phyloP scores from a whole-genome alignment of 30 jellyfish, hydroid and myxozoan genomes.

The Turritopsis dohrnii region DNA sequence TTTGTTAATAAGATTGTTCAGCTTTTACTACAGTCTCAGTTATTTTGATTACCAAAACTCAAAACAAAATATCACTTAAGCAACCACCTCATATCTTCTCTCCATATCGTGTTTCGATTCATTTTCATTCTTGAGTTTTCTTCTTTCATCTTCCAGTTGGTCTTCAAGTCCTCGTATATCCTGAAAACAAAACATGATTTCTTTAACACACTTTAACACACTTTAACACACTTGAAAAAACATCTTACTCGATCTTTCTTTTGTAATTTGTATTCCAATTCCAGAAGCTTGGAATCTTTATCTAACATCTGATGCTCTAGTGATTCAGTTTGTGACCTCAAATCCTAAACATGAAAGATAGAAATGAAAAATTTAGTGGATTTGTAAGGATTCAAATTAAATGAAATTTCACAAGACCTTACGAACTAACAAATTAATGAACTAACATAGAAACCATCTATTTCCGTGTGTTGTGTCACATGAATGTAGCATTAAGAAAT shows the following conservation, averaged over 20 bases:
- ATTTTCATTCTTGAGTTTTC: constrained; percentile 25
- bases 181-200: constrained; percentile 3
- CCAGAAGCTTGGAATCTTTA: constrained; percentile 66
- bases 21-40: no score
- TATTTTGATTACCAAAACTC: no score
- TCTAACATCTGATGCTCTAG: constrained; percentile 56
- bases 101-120: constrained; percentile 22
- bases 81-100: constrained; percentile 10
- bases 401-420: no score
- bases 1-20: no score
- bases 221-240: not conserved
- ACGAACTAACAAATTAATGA: not conserved
- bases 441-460: no score
- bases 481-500: no score
- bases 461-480: not conserved
- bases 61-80: no score
- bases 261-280: constrained; percentile 59
- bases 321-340: constrained; percentile 47
- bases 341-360: constrained; percentile 34
- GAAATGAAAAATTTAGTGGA: no score
- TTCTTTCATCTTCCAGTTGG: constrained; percentile 22
- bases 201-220: not conserved
- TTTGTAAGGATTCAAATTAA: no score
- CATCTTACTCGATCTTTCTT: constrained; percentile 62
- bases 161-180: constrained; percentile 33